Evolutionary conservation across 2,113 vertebrate genomes (phyloP).

Genomic region (Eublepharis macularius): DNA sequence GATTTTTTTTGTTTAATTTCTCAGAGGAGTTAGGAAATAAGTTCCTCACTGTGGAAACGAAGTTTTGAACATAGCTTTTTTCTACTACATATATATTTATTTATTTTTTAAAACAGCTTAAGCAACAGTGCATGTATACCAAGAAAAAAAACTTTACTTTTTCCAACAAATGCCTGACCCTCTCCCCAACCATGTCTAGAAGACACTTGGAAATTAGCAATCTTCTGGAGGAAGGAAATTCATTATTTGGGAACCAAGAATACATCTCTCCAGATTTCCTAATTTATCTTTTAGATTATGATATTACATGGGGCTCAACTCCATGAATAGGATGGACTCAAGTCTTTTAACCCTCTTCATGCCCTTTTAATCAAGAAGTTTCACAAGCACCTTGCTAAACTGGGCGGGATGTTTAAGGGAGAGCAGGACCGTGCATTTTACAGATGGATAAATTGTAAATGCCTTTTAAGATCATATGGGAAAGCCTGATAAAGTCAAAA

Average conservation of each 20-base stretch:
- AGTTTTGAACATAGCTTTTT: too few species aligned
- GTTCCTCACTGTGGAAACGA: background rate
- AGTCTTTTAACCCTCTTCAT: background rate
- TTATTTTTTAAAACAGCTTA: too few species aligned
- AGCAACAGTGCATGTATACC: background rate
- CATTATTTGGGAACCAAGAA: background rate
- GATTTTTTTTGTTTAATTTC: background rate
- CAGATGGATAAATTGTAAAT: background rate
- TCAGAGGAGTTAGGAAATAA: background rate
- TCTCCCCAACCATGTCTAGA: background rate
- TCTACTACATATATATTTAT: too few species aligned
- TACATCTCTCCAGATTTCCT: background rate
- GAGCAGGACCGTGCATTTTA: background rate
- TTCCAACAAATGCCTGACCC: background rate
- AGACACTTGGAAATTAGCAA: background rate
- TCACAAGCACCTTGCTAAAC: background rate
- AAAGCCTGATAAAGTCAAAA: background rate
- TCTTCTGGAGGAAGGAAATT: background rate
- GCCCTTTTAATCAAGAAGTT: background rate
- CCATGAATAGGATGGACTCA: background rate
- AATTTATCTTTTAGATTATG: background rate
- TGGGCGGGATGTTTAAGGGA: background rate
- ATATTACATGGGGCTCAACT: background rate
- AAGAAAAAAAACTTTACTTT: background rate
- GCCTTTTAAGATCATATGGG: background rate